Evolutionary conservation across 1,140 invertebrate species (phyloP).

Genomic region (Heliconius melpomene): DNA sequence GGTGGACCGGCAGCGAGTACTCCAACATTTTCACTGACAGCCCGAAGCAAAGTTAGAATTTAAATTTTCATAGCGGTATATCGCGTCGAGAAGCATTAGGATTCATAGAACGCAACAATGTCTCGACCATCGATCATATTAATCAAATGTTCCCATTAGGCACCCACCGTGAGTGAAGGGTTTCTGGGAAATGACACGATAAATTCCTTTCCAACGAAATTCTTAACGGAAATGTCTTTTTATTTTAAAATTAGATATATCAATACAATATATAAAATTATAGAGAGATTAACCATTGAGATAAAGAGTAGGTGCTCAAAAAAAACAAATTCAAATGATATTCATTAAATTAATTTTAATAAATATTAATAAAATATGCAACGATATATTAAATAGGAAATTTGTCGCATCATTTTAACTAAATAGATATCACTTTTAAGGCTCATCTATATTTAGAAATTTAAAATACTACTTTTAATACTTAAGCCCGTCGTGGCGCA

Average conservation of each 20-base stretch:
- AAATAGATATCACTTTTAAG: too few species aligned
- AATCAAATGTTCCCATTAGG: conserved; percentile 51
- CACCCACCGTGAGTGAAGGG: conserved; percentile 12
- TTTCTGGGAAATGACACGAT: conserved; percentile 13
- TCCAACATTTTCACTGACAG: conserved; percentile 76
- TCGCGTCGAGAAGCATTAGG: conserved; percentile 51
- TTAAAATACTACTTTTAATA: too few species aligned
- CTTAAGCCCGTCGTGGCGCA: too few species aligned
- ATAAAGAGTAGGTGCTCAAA: background rate
- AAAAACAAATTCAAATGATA: too few species aligned
- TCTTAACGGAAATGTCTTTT: conserved; percentile 10
- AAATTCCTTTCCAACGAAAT: conserved; percentile 4
- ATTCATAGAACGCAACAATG: conserved; percentile 60
- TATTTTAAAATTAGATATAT: background rate
- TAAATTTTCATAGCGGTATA: conserved; percentile 78
- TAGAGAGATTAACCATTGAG: too few species aligned
- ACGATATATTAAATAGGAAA: too few species aligned
- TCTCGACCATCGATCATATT: conserved; percentile 65
- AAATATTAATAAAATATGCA: too few species aligned
- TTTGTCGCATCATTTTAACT: too few species aligned
- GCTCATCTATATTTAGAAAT: too few species aligned
- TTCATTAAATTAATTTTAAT: too few species aligned
- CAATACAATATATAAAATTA: too few species aligned
- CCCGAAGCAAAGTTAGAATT: conserved; percentile 65
- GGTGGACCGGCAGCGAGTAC: conserved; percentile 64